Evolutionary conservation across 2,797 vertebrate species (phyloP), one percentile per base, ranked within the genome.

Genomic region (Adelosebastes latens): DNA sequence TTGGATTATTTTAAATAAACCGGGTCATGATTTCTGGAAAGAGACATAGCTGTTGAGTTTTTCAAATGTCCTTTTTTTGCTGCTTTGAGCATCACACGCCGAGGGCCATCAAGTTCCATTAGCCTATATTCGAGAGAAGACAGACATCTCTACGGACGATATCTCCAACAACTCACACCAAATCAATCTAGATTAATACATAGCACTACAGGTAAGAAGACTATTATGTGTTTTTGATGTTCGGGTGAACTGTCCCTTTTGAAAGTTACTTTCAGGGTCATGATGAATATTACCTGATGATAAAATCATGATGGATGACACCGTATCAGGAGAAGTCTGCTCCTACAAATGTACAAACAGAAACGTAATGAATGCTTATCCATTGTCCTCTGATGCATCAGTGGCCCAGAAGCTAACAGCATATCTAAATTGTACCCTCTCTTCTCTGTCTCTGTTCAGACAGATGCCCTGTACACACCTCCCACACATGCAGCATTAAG

Each of bases 401-500:
- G 24, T 5, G n/a, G 31, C 6, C 24, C 36, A 60, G 31, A 62
- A 59, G 18, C 8, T 39, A 72, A 32, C 18, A 55, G 46, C 32
- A 20, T 9, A 56, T 67, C 29, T 67, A 27, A 65, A 20, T 46
- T 18, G 25, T 49, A 32, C 52, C n/a, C 34, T 61, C 27, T 31
- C 34, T 59, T 25, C 29, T 2, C 39, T 60, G 22, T 71, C 52
- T 73, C 75, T 72, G 55, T 75, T 77, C 75, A 79, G 80, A 86
- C 84, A 87, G 78, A 82, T 80, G 73, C 64, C 66, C 75, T 29
- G 61, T 39, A 70, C 78, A 83, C 88, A 70, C 89, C 85, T 84
- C 84, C 85, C 79, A 92, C 88, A 77, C 82, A 77, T 36, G 69
- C 76, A 86, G 70, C 87, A 92, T 87, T 83, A 87, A 88, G 79